A percentile compares a stretch with the other conserved stretches of the same genome.
Evolutionary conservation across 2,888 invertebrate species (phyloP).

Genomic region (Gryllus longicercus): DNA sequence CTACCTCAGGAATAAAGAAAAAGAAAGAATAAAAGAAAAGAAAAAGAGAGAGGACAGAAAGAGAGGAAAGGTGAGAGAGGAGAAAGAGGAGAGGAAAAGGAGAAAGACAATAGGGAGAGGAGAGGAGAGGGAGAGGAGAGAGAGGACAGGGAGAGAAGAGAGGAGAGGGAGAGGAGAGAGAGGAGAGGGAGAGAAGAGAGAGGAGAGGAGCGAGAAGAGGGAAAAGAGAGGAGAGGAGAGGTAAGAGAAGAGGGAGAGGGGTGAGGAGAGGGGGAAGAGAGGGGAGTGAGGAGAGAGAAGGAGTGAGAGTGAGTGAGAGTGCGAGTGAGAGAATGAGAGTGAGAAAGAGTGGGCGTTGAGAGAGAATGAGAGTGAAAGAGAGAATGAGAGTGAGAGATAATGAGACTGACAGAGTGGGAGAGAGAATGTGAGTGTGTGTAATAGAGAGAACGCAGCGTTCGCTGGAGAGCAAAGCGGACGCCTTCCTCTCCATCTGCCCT

Average conservation of each 20-base stretch:
- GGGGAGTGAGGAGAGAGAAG: slow-evolving; percentile 24
- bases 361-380: too few relatives aligned
- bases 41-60: too few relatives aligned
- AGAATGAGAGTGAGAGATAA: too few relatives aligned
- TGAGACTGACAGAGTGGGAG: too few relatives aligned
- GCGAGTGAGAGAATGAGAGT: slow-evolving; percentile 49
- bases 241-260: not conserved
- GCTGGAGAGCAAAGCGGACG: slow-evolving; percentile 40
- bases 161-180: not conserved
- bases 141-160: not conserved
- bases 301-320: slow-evolving; percentile 41
- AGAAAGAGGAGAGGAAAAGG: too few relatives aligned
- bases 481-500: too few relatives aligned
- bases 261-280: not conserved
- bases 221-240: slow-evolving; percentile 21
- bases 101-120: too few relatives aligned
- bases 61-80: too few relatives aligned
- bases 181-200: not conserved
- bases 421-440: slow-evolving; percentile 37
- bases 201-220: not conserved
- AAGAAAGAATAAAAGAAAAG: too few relatives aligned
- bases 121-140: not conserved
- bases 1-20: too few relatives aligned
- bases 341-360: slow-evolving; percentile 45
- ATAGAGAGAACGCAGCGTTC: slow-evolving; percentile 20